Evolutionary conservation across 2,888 invertebrate species (phyloP), one percentile per base, ranked within the genome.

Genomic region (Ptilodon capucinus): DNA sequence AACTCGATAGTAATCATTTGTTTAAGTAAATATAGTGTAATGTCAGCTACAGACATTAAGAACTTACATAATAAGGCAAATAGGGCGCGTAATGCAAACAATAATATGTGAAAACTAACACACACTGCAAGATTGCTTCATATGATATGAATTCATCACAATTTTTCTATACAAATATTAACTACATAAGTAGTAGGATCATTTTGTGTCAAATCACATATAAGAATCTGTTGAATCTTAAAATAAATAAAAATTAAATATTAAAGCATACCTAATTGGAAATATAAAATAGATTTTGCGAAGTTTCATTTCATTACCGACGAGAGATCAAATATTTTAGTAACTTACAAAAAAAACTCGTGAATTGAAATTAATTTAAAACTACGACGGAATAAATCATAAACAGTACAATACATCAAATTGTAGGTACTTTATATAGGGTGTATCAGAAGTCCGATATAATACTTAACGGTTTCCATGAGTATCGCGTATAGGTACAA

Each of bases 81-180:
- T 18, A n/a, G 18, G 18, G 36, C 36, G 17, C 14, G 32, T 18
- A 36, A 18, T 36, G 36, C 36, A 36, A 36, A 36, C 36, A 36
- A 36, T 36, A 18, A 14, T 5, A n/a, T n/a, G n/a, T n/a, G n/a
- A n/a, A n/a, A n/a, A n/a, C n/a, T n/a, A n/a, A n/a, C n/a, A n/a
- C n/a, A 59, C 47, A 56, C 46, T 45, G 53, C 53, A 56, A 54
- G 46, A 67, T 68, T 68, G 61, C 64, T 61, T 66, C 30, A 35
- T 50, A 51, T 66, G 67, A 68, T 68, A 68, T 66, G 67, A 64
- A 57, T 63, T 53, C 62, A 64, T 65, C 64, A 60, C 55, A 42
- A 42, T 11, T 14, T 42, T 17, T 2, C 18, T 38, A 13, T 38
- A 36, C 19, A 19, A 38, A 30, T 42, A 34, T n/a, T n/a, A n/a